These are phyloP conservation scores for Xerus inauris DNA, from an alignment of 2,113 vertebrate species.

Conservation along the genomic window DNA sequence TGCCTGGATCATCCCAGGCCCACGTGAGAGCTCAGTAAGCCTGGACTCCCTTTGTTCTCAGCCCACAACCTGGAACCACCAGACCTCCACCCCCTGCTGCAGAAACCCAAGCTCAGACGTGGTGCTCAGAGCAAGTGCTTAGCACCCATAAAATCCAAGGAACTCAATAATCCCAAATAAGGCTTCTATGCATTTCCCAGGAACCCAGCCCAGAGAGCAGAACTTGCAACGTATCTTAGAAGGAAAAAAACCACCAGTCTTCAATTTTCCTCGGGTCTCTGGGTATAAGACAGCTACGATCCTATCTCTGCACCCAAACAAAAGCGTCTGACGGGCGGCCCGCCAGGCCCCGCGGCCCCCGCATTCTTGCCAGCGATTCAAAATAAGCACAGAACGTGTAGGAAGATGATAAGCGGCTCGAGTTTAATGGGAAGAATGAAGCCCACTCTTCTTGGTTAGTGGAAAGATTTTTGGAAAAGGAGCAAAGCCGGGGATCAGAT, in stretches of 20 bases:
- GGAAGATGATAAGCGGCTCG: not conserved
- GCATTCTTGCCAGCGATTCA: not conserved
- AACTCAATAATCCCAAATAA: slow-evolving; percentile 69
- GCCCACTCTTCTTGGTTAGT: not conserved
- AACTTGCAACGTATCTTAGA: rapidly evolving
- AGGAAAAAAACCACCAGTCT: rapidly evolving
- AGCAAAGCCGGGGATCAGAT: not conserved
- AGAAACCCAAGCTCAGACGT: not conserved
- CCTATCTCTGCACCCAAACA: not conserved
- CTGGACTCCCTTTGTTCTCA: not conserved
- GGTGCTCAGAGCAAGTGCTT: rapidly evolving
- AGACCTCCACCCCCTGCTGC: rapidly evolving
- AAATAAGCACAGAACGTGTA: rapidly evolving
- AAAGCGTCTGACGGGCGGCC: rapidly evolving
- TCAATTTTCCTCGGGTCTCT: rapidly evolving
- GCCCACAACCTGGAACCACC: too few species aligned
- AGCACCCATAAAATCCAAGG: not conserved
- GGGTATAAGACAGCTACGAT: rapidly evolving
- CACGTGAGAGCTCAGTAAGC: rapidly evolving
- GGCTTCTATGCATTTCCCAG: slow-evolving; percentile 14
- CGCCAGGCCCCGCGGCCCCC: not conserved
- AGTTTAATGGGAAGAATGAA: not conserved
- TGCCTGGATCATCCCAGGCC: rapidly evolving
- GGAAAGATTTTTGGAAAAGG: not conserved
- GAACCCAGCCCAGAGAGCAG: slow-evolving; percentile 27